Evolutionary conservation across 2,113 vertebrate genomes (phyloP).

Genomic region (Emydocephalus ijimae): DNA sequence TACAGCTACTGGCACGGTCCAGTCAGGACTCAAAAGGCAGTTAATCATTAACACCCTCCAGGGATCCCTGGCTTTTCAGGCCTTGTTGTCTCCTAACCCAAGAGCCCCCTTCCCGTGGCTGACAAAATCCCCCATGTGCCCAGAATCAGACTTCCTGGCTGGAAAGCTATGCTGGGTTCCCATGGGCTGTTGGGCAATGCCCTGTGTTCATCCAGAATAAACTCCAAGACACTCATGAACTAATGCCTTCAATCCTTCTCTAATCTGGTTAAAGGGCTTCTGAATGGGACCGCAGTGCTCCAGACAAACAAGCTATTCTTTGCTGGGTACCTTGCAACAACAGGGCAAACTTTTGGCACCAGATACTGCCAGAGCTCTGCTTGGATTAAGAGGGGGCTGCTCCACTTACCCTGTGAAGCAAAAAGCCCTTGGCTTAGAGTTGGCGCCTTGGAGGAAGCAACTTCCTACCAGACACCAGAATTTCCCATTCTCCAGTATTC

Average conservation of each 20-base stretch:
- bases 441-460: neutral
- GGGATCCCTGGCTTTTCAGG: neutral
- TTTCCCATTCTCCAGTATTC: neutral
- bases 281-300: conserved; percentile 35
- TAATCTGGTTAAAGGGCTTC: conserved; percentile 61
- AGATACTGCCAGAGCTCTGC: neutral
- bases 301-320: conserved; percentile 34
- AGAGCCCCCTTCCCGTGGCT: neutral
- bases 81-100: neutral
- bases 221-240: conserved; percentile 6
- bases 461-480: neutral
- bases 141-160: neutral
- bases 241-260: conserved; percentile 60
- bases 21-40: neutral
- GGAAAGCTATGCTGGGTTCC: too few species aligned
- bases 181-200: neutral
- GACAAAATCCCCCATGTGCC: neutral
- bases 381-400: neutral
- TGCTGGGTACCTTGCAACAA: accelerated
- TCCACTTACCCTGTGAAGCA: neutral
- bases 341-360: neutral
- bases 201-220: neutral
- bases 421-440: conserved; percentile 4
- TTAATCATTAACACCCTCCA: conserved; percentile 20
- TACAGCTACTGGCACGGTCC: conserved; percentile 4